phyloP scores from a whole-genome alignment of 2,888 invertebrate species.

The Tetrapedia diversipes region DNA sequence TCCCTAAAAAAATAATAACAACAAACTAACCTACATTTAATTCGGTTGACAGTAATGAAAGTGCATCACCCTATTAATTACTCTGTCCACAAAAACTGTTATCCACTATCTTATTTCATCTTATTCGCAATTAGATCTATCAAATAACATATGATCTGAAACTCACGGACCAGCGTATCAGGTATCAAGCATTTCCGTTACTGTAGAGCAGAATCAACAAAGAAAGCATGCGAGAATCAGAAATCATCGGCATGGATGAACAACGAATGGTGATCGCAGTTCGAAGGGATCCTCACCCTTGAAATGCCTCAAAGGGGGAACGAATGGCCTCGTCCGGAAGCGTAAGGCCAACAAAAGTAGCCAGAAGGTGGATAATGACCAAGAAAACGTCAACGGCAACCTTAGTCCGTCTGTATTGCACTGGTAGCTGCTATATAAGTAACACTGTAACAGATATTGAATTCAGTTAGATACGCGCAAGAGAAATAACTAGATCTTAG shows the following conservation, averaged over 20 bases:
- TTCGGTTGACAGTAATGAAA: too few species aligned
- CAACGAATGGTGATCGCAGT: neutral
- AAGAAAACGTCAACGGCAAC: conserved; percentile 64
- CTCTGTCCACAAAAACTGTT: too few species aligned
- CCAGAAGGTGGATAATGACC: conserved; percentile 51
- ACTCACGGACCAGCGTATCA: neutral
- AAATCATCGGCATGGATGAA: conserved; percentile 24
- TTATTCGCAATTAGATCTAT: neutral
- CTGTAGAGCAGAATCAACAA: neutral
- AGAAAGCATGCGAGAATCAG: neutral
- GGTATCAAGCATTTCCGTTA: neutral
- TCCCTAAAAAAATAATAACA: too few species aligned
- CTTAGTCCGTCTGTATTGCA: conserved; percentile 55
- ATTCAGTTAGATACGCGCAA: conserved; percentile 74
- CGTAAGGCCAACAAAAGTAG: conserved; percentile 40
- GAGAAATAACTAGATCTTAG: conserved; percentile 53
- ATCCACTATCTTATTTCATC: neutral
- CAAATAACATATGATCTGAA: conserved; percentile 2
- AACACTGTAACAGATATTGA: conserved; percentile 73
- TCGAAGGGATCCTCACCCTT: conserved; percentile 61
- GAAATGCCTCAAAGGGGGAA: conserved; percentile 54
- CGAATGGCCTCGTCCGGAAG: conserved; percentile 54
- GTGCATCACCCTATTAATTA: too few species aligned
- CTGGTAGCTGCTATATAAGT: conserved; percentile 75
- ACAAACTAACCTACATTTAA: too few species aligned